Percentiles rank a stretch among this genome's conserved stretches.
phyloP scores from a whole-genome alignment of 2,888 invertebrate genomes.

The Endotricha flammealis region DNA sequence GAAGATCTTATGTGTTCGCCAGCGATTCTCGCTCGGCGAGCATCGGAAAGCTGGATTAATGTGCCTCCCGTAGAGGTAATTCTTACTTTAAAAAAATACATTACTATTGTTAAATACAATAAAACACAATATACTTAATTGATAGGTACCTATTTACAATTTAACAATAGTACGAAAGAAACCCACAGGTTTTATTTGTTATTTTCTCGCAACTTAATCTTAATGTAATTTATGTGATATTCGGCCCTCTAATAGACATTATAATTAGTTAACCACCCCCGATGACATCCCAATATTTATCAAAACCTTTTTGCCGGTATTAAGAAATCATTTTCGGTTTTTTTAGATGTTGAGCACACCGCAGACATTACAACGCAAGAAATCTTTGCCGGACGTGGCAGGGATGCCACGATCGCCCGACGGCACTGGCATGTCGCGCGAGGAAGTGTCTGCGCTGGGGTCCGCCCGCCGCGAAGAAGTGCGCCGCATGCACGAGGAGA shows the following conservation, averaged over 20 bases:
- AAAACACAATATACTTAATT: background rate
- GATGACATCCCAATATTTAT: too few relatives aligned
- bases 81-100: background rate
- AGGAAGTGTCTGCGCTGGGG: slow-evolving; percentile 96
- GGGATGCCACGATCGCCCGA: slow-evolving; percentile 88
- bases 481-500: slow-evolving; percentile 92
- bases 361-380: slow-evolving; percentile 92
- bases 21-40: slow-evolving; percentile 89
- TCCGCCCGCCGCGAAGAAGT: slow-evolving; percentile 96
- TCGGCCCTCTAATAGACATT: too few relatives aligned
- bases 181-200: too few relatives aligned
- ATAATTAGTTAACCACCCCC: too few relatives aligned
- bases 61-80: slow-evolving; percentile 91
- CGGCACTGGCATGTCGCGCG: slow-evolving; percentile 89
- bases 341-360: slow-evolving; percentile 88
- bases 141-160: too few relatives aligned
- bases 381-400: slow-evolving; percentile 97
- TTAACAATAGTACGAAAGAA: too few relatives aligned
- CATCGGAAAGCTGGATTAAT: slow-evolving; percentile 94
- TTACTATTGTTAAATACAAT: background rate
- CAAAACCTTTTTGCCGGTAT: too few relatives aligned
- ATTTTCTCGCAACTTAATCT: too few relatives aligned
- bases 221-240: too few relatives aligned
- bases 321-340: too few relatives aligned
- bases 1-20: slow-evolving; percentile 92